Evolutionary conservation across 2,797 vertebrate species (phyloP).

Genomic region (Cynodonichthys magdalenae): DNA sequence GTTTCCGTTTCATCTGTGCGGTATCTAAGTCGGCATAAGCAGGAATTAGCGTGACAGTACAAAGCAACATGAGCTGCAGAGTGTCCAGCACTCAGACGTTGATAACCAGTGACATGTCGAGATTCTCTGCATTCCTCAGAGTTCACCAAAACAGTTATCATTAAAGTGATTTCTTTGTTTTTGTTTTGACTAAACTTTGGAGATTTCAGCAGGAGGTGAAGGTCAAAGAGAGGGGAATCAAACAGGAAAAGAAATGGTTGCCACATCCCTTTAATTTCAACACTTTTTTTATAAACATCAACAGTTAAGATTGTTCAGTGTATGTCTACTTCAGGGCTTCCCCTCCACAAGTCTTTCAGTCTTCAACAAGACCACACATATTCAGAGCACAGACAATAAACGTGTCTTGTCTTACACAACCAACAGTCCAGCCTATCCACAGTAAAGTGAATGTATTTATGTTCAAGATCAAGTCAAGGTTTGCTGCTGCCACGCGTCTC

Average conservation of each 20-base stretch:
- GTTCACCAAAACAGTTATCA: constrained; percentile 18
- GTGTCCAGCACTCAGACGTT: not conserved
- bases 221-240: constrained; percentile 5
- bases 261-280: constrained; percentile 47
- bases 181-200: constrained; percentile 24
- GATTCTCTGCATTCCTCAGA: constrained; percentile 27
- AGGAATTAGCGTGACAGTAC: constrained; percentile 18
- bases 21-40: constrained; percentile 1
- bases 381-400: constrained; percentile 41
- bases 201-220: constrained; percentile 12
- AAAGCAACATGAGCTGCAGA: constrained; percentile 23
- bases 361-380: constrained; percentile 60
- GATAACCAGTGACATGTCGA: constrained; percentile 14
- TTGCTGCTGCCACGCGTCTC: constrained; percentile 41
- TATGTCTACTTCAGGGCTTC: constrained; percentile 44
- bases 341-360: constrained; percentile 37
- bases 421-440: not conserved
- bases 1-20: not conserved
- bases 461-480: constrained; percentile 20
- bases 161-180: constrained; percentile 4
- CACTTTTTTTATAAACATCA: constrained; percentile 26
- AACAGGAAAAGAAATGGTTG: constrained; percentile 25
- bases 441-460: constrained; percentile 14
- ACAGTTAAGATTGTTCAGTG: constrained; percentile 31
- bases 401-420: constrained; percentile 1